A percentile compares a stretch with the other conserved stretches of the same genome.
phyloP scores from a whole-genome alignment of 2,113 vertebrate species.

The Oryctolagus cuniculus region mOryCun1.1 NC_091433.1:198696501-198697000 shows the following conservation, averaged over 20 bases:
- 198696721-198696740: rapidly evolving
- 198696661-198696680: rapidly evolving
- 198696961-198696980: rapidly evolving
- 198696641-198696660: not conserved
- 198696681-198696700: too few relatives aligned
- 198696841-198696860: rapidly evolving
- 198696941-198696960: too few relatives aligned
- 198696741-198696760: too few relatives aligned
- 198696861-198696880: not conserved
- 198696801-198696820: too few relatives aligned
- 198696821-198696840: not conserved
- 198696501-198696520: rapidly evolving
- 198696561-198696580: rapidly evolving
- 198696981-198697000: not conserved
- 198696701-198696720: too few relatives aligned
- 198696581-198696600: not conserved
- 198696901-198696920: not conserved
- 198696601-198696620: too few relatives aligned
- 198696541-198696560: rapidly evolving
- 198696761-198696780: rapidly evolving
- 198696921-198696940: not conserved
- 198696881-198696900: not conserved
- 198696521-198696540: too few relatives aligned
- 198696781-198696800: rapidly evolving
- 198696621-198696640: too few relatives aligned